A percentile compares a stretch with the other conserved stretches of the same genome.
Conservation (phyloP, 2,797 vertebrate species). For the Ambastaia sidthimunki region DNA sequence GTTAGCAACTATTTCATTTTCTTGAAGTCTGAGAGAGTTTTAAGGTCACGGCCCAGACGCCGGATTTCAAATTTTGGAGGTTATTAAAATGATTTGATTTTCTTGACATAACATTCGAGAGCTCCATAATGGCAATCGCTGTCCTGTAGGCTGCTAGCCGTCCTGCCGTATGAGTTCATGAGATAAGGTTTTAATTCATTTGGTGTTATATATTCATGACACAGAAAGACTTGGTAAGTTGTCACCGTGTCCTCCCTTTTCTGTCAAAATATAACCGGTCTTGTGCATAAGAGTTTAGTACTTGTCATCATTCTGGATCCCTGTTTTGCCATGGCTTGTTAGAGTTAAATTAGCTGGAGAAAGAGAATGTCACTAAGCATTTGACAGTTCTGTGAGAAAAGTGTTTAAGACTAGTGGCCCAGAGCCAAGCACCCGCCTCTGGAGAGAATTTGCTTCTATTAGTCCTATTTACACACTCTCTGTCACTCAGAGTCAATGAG, state of each 20-base stretch:
- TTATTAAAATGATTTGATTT: conserved; percentile 17
- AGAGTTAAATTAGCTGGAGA: conserved; percentile 75
- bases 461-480: conserved; percentile 69
- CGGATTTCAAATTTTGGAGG: background rate
- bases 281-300: conserved; percentile 54
- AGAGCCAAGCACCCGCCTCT: conserved; percentile 63
- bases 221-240: background rate
- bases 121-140: background rate
- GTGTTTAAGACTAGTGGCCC: conserved; percentile 68
- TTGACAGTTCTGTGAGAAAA: conserved; percentile 74
- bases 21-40: background rate
- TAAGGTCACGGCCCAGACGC: conserved; percentile 9
- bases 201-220: conserved; percentile 14
- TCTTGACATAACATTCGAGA: background rate
- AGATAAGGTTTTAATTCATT: conserved; percentile 20
- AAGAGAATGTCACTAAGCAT: conserved; percentile 71
- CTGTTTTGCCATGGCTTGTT: conserved; percentile 67
- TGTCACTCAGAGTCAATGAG: conserved; percentile 58
- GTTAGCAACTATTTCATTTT: conserved; percentile 8
- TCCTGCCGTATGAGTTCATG: background rate
- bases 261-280: conserved; percentile 18
- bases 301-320: conserved; percentile 63
- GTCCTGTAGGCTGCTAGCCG: background rate
- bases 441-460: conserved; percentile 71
- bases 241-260: background rate